phyloP scores from a whole-genome alignment of 1,140 invertebrate genomes.

The Galleria mellonella region DNA sequence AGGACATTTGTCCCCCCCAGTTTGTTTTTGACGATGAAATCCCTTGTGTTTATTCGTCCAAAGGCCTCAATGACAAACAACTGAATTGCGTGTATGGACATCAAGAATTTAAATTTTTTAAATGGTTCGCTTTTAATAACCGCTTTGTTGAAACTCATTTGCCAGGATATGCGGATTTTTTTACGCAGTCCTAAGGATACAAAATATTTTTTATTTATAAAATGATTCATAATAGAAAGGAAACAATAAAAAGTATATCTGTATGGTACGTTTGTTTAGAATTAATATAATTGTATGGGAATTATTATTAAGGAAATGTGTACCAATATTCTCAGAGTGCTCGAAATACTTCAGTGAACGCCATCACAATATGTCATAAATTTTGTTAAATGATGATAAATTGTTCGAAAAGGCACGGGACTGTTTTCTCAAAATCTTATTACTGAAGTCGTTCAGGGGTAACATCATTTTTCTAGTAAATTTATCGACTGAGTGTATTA shows the following conservation, averaged over 20 bases:
- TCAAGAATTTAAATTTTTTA: conserved; percentile 17
- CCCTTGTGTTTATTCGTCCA: conserved; percentile 27
- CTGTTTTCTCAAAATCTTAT: conserved; percentile 9
- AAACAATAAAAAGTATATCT: too few relatives aligned
- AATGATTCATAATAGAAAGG: too few relatives aligned
- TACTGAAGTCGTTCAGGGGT: conserved; percentile 5
- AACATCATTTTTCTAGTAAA: conserved; percentile 20
- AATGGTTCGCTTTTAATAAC: conserved; percentile 5
- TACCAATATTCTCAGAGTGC: conserved; percentile 1
- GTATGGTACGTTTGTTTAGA: too few relatives aligned
- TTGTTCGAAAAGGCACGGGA: conserved; percentile 5
- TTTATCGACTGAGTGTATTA: conserved; percentile 3
- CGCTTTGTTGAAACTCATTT: conserved; percentile 1
- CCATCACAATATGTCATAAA: conserved; percentile 16
- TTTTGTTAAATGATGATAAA: conserved; percentile 22
- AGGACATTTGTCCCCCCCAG: conserved; percentile 24
- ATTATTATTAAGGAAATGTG: not conserved
- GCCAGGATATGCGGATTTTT: not conserved
- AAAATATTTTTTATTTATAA: too few relatives aligned
- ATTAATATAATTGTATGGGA: too few relatives aligned
- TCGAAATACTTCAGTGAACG: conserved; percentile 12
- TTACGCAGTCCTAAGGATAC: too few relatives aligned
- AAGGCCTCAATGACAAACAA: conserved; percentile 28
- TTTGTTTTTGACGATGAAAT: conserved; percentile 37
- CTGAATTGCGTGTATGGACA: conserved; percentile 25